A percentile compares a stretch with the other conserved stretches of the same genome.
These are phyloP conservation scores for Drosophila melanogaster DNA, from an alignment of 1,140 invertebrate genomes.

Conservation along the genomic window DNA sequence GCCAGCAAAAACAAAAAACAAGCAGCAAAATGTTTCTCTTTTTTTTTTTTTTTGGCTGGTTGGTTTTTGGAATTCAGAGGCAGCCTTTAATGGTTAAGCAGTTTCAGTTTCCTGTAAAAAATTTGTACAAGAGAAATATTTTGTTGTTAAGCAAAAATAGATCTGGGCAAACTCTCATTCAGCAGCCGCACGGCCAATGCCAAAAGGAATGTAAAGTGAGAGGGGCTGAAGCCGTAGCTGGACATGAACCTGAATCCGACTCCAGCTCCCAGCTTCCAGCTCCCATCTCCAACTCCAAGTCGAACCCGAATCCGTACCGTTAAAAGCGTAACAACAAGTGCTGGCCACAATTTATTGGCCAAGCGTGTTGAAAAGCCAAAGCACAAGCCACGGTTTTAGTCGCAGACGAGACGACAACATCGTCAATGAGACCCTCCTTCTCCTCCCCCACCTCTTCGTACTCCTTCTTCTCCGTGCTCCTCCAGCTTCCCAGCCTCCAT, in stretches of 20 bases:
- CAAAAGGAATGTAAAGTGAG: slow-evolving; percentile 78
- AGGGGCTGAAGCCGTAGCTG: slow-evolving; percentile 49
- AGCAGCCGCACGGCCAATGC: slow-evolving; percentile 48
- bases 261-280: neutral
- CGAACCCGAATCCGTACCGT: slow-evolving; percentile 53
- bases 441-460: neutral
- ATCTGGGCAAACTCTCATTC: slow-evolving; percentile 48
- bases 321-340: slow-evolving; percentile 81
- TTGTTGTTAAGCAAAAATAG: slow-evolving; percentile 81
- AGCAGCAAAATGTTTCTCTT: slow-evolving; percentile 57
- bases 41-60: slow-evolving; percentile 39
- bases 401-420: slow-evolving; percentile 52
- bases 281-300: neutral
- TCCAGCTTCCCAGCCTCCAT: slow-evolving; percentile 3
- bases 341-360: slow-evolving; percentile 78
- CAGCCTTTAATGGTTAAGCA: slow-evolving; percentile 71
- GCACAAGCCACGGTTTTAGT: slow-evolving; percentile 40
- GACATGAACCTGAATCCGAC: slow-evolving; percentile 47
- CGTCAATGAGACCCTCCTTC: slow-evolving; percentile 63
- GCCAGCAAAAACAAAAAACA: slow-evolving; percentile 24
- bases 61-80: slow-evolving; percentile 20
- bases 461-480: slow-evolving; percentile 5
- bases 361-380: slow-evolving; percentile 79
- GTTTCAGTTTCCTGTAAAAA: slow-evolving; percentile 77
- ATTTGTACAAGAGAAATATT: slow-evolving; percentile 74